These are phyloP conservation scores for Paramormyrops hopkinsi DNA, from an alignment of 2,797 vertebrate species.

Conservation along the genomic window DNA sequence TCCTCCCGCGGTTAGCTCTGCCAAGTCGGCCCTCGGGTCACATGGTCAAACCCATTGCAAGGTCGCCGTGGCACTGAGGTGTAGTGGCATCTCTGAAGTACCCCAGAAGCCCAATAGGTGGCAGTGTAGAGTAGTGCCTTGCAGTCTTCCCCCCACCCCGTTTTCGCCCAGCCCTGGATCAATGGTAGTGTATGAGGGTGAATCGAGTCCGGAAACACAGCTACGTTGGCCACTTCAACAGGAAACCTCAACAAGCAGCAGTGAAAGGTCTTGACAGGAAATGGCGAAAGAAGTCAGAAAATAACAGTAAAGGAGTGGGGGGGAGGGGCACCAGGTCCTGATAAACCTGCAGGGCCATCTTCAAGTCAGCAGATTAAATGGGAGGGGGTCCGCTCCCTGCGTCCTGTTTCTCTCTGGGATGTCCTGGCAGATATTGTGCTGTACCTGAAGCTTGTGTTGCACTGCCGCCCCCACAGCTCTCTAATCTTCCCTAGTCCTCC, in stretches of 20 bases:
- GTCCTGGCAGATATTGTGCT: conserved; percentile 16
- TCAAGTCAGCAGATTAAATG: conserved; percentile 15
- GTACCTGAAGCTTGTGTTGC: neutral
- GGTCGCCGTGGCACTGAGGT: neutral
- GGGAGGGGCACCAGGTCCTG: neutral
- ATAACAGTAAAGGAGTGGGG: neutral
- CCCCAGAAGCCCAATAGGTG: neutral
- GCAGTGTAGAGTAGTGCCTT: neutral
- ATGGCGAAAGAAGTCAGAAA: conserved; percentile 35
- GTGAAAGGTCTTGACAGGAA: conserved; percentile 46
- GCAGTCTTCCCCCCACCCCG: neutral
- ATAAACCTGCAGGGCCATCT: conserved; percentile 8
- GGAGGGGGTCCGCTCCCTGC: conserved; percentile 35
- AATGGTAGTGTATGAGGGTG: neutral
- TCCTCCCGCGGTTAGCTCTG: neutral
- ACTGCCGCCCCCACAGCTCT: neutral
- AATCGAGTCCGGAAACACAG: conserved; percentile 40
- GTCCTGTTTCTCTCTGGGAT: conserved; percentile 44
- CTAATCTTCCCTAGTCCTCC: neutral
- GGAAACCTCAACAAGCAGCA: conserved; percentile 29
- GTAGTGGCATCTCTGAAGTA: neutral
- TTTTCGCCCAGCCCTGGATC: neutral
- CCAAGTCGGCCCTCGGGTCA: neutral
- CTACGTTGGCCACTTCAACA: conserved; percentile 30
- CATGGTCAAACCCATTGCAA: neutral